Base-by-base conservation (phyloP, 2,113 vertebrate genomes). In the Pipa parva region DNA sequence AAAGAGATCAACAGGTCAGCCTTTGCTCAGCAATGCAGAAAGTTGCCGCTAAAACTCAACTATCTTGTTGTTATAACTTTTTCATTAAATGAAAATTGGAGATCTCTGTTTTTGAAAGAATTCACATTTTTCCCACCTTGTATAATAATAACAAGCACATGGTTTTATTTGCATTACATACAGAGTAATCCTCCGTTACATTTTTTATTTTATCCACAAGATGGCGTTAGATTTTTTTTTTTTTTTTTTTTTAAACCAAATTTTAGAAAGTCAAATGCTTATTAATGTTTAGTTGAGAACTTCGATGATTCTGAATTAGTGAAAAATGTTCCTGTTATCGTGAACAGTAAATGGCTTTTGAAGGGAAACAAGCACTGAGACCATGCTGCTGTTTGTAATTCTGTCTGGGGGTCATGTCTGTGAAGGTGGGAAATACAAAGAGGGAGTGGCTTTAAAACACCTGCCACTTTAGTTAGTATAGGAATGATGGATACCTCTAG, bases 1-100 rank as follows among this genome's bases (percentile, higher is more conserved):
- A 29, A 52, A 22, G 58, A 59, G 66, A 70, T 70, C 66, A 70
- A 60, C 61, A 70, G 66, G 66, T 70, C 66, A 61, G 33, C 48
- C 48, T 61, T 61, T 70, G 57, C 66, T 70, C 56, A 59, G 48
- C 27, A 54, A 51, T 31, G 66, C 57, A 61, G 66, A 61, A 70
- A 70, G 58, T 31, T 46, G 58, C 58, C 20, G 7, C 58, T 54
- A 54, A 61, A 39, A 28, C 39, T 21, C 51, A 31, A n/a, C 48
- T 51, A 28, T 69, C 58, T 50, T 45, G 58, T 36, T 60, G 9
- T 33, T 59, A 60, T 60, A 69, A 52, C 31, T 21, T 54, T n/a
- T 54, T 45, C 58, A 70, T 54, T 22, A 54, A 61, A 22, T 11
- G 26, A 42, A 22, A 25, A 69, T 60, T 39, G 33, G 33, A 31